Percentiles rank a stretch among this genome's conserved stretches.
phyloP scores from a whole-genome alignment of 1,140 invertebrate genomes.

The Drosophila insularis region DNA sequence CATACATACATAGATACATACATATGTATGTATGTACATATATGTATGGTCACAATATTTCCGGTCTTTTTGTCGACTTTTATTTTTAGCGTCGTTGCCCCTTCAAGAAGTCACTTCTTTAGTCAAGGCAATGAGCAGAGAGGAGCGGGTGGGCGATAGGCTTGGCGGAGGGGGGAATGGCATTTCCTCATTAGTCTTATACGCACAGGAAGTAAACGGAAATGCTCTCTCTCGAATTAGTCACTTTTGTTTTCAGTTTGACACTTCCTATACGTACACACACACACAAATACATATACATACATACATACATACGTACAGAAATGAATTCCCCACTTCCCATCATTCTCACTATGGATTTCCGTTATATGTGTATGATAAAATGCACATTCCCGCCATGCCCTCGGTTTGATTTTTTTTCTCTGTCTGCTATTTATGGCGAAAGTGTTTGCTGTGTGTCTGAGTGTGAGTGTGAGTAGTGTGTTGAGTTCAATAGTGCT shows the following conservation, averaged over 20 bases:
- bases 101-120: constrained; percentile 1
- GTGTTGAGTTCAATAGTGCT: constrained; percentile 73
- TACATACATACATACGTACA: constrained; percentile 1
- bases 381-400: constrained; percentile 17
- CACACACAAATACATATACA: constrained; percentile 2
- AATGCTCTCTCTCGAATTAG: constrained; percentile 66
- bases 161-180: constrained; percentile 14
- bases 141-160: neutral
- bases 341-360: constrained; percentile 13
- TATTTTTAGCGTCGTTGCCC: constrained; percentile 42
- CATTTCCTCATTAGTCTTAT: constrained; percentile 70
- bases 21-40: constrained; percentile 5
- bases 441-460: constrained; percentile 64
- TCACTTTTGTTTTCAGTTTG: constrained; percentile 77
- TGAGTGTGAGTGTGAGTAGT: constrained; percentile 24
- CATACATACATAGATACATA: constrained; percentile 15
- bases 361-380: constrained; percentile 34
- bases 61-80: constrained; percentile 68
- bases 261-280: neutral
- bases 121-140: neutral
- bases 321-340: constrained; percentile 2
- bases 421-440: constrained; percentile 70
- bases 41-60: constrained; percentile 73
- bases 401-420: constrained; percentile 12
- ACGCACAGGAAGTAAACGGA: constrained; percentile 75